phyloP scores from a whole-genome alignment of 2,888 invertebrate species.

The Graphium colonna region DNA sequence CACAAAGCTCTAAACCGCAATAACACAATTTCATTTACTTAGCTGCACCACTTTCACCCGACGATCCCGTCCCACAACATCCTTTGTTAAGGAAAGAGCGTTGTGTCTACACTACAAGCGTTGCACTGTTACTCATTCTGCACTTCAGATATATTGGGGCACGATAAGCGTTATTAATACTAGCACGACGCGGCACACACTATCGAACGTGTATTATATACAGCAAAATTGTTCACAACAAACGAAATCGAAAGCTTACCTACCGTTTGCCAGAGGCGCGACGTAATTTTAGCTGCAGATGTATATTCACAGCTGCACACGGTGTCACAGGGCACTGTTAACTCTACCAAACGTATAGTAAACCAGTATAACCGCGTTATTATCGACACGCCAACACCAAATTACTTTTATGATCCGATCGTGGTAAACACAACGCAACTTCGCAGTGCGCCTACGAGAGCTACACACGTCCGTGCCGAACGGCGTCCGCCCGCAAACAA shows the following conservation, averaged over 20 bases:
- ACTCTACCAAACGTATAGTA: background rate
- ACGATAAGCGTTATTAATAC: background rate
- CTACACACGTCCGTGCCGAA: constrained; percentile 4
- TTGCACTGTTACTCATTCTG: no score
- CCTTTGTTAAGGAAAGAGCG: background rate
- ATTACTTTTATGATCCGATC: background rate
- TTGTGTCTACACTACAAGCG: no score
- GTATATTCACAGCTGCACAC: constrained; percentile 4
- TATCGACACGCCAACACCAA: background rate
- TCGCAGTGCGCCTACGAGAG: background rate
- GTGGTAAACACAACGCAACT: constrained; percentile 3
- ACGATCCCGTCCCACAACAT: background rate
- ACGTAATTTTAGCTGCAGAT: constrained; percentile 9
- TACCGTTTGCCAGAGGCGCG: constrained; percentile 15
- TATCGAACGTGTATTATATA: no score
- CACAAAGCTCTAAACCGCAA: background rate
- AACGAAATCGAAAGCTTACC: constrained; percentile 19
- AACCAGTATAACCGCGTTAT: background rate
- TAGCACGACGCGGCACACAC: background rate
- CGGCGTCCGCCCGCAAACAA: constrained; percentile 16
- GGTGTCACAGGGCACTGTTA: constrained; percentile 7
- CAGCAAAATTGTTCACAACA: background rate
- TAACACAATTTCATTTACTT: background rate
- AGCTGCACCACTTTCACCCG: background rate
- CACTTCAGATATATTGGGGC: no score